Percentiles rank a stretch among this genome's conserved stretches.
These are phyloP conservation scores for Agrilus planipennis DNA, from an alignment of 1,140 invertebrate genomes.

Conservation along the genomic window DNA sequence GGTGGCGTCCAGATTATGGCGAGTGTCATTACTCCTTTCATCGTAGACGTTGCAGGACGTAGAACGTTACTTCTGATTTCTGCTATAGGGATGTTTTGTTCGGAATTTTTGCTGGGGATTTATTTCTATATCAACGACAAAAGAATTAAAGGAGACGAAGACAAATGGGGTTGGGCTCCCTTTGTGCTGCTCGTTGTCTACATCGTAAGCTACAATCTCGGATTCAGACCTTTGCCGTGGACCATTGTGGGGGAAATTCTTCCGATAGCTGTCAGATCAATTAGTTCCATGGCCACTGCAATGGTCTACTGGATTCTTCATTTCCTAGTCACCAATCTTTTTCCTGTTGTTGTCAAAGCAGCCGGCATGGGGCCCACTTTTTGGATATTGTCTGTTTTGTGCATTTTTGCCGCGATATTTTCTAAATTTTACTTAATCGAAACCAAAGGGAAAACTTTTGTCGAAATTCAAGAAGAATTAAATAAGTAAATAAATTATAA, in stretches of 20 bases:
- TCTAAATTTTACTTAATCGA: conserved; percentile 58
- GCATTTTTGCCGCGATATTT: conserved; percentile 45
- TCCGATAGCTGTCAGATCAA: conserved; percentile 55
- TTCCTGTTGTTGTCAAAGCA: conserved; percentile 41
- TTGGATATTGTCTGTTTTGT: conserved; percentile 62
- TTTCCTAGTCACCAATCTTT: conserved; percentile 66
- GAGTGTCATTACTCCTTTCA: conserved; percentile 49
- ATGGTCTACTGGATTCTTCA: conserved; percentile 61
- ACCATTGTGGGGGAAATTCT: conserved; percentile 71
- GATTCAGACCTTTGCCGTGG: conserved; percentile 70
- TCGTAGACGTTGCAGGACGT: conserved; percentile 62
- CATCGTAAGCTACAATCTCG: conserved; percentile 23
- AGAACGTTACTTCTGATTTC: conserved; percentile 56
- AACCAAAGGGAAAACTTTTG: conserved; percentile 70
- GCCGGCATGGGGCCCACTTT: conserved; percentile 58
- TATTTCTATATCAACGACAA: conserved; percentile 13
- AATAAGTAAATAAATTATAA: too few species aligned
- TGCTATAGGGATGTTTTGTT: conserved; percentile 41
- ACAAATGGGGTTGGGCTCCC: conserved; percentile 11
- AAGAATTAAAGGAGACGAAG: conserved; percentile 4
- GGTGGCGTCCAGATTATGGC: conserved; percentile 57
- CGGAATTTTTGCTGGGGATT: conserved; percentile 12
- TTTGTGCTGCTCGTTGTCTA: conserved; percentile 8
- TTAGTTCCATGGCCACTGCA: conserved; percentile 58
- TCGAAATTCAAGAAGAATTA: conserved; percentile 30